Conservation (phyloP, 2,888 invertebrate species). For the Sphecodes monilicornis region DNA sequence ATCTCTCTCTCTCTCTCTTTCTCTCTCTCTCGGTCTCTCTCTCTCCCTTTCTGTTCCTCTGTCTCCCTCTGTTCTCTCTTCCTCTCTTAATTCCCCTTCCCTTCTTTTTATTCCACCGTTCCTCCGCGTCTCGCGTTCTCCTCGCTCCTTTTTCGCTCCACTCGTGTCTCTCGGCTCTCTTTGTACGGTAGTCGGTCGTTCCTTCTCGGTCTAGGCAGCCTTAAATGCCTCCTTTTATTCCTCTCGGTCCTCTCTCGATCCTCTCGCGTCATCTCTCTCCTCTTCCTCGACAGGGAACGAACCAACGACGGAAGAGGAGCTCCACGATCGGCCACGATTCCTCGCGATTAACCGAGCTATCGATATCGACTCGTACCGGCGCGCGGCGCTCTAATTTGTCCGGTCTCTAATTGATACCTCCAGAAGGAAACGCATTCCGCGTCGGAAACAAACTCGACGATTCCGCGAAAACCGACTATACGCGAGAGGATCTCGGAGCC, state of each 20-base stretch:
- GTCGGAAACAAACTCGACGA: slow-evolving; percentile 23
- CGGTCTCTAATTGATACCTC: slow-evolving; percentile 41
- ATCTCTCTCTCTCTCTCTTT: slow-evolving; percentile 48
- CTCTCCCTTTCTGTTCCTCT: slow-evolving; percentile 46
- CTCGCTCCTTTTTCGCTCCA: slow-evolving; percentile 50
- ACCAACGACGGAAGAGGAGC: slow-evolving; percentile 12
- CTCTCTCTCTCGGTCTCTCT: slow-evolving; percentile 54
- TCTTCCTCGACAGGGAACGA: not conserved
- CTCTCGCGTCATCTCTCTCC: not conserved
- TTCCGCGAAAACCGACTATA: slow-evolving; percentile 34
- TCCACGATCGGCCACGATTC: slow-evolving; percentile 1
- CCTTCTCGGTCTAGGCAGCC: slow-evolving; percentile 38
- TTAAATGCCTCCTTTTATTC: slow-evolving; percentile 44
- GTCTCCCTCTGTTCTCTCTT: slow-evolving; percentile 36
- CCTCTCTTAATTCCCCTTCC: slow-evolving; percentile 58
- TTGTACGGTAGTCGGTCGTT: slow-evolving; percentile 51
- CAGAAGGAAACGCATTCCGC: slow-evolving; percentile 37
- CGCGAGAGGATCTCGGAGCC: not conserved
- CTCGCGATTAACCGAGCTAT: slow-evolving; percentile 24
- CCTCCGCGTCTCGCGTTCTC: slow-evolving; percentile 30
- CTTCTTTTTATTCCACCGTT: slow-evolving; percentile 43
- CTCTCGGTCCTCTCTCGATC: not conserved
- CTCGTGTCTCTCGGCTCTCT: slow-evolving; percentile 53
- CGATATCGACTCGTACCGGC: slow-evolving; percentile 31
- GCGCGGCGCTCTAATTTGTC: slow-evolving; percentile 48